Base-by-base conservation (phyloP, 2,888 invertebrate species). In the Alcis repandata region DNA sequence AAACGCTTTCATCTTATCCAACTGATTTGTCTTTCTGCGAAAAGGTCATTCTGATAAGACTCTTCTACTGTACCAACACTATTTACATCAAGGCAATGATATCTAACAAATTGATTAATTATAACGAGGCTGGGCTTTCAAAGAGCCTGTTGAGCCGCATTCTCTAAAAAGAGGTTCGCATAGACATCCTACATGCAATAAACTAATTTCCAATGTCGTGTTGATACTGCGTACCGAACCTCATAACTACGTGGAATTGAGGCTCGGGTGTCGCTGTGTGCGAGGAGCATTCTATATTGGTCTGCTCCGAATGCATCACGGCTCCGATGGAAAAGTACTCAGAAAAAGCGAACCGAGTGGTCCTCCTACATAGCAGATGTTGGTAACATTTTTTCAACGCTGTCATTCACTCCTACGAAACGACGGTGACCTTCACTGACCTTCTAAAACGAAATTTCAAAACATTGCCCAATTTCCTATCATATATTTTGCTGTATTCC, bases 241-340 rank as follows among this genome's bases (percentile, higher is more conserved):
- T n/a, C n/a, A n/a, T n/a, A n/a, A n/a, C n/a, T n/a, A n/a, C n/a
- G 54, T 67, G 68, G 64, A 69, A 27, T 63, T 66, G 67, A 59
- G 62, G 60, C 36, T 60, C 36, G 52, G 43, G 51, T 66, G 56
- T 56, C 56, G 48, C 53, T 68, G 72, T 56, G 78, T 67, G 74
- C 68, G 77, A 80, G 72, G 79, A 79, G 49, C 75, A 72, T 73
- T 69, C 69, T 78, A 80, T 76, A 73, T 79, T 75, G 60, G 70
- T 74, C 69, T 69, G 72, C 71, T 78, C 71, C 72, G 67, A 80
- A 76, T 79, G 74, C 77, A 74, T 69, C 78, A 79, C 82, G 81
- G 78, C 75, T 82, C 74, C 72, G 74, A 84, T 85, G 89, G 91
- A 90, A 90, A 89, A 88, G 80, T 89, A 90, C 91, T 85, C 84